Base-by-base conservation (phyloP, 2,888 invertebrate species). In the Limenitis arthemis region DNA sequence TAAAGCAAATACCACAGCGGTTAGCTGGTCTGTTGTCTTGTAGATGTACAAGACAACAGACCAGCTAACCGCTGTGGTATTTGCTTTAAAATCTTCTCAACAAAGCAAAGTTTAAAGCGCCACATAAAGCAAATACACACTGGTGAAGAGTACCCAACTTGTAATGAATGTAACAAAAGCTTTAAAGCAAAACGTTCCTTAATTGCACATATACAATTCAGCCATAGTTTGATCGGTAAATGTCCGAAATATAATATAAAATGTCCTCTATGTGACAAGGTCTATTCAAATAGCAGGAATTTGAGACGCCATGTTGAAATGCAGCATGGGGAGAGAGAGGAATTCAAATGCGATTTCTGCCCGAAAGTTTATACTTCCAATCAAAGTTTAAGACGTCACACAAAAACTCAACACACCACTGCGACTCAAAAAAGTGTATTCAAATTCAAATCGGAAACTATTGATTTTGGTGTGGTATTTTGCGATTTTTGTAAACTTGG, bases 351-450 rank as follows among this genome's bases (percentile, higher is more conserved):
- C 33, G 69, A 69, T 8, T 59, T 76, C 0, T 83, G 83, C 36
- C 77, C 80, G 0, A 83, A 81, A 65, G 68, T 74, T 0, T 83
- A 80, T 52, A 74, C 75, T 0, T 77, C 79, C 0, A 79, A 77
- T 51, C 78, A 79, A 30, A 80, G 79, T 50, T 58, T 83, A 2
- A 61, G 68, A 42, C 60, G 79, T 1, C 83, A 83, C 47, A 59
- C 65, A 0, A 61, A 64, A 20, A 70, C 71, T 0, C 58, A 64
- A 0, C 79, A 80, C 0, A 66, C 38, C 2, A 37, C 30, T 8
- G 46, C 37, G 20, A 30, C 6, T 9, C 29, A 46, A 8, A 11
- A 31, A 11, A 20, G 30, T 12, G 1, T 31, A 6, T 37, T 20
- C 20, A 1, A 20, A 20, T 20, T 20, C 4, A 20, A 4, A 20